Evolutionary conservation across 2,797 vertebrate genomes (phyloP).

Genomic region (Odontamblyopus lacepedii): DNA sequence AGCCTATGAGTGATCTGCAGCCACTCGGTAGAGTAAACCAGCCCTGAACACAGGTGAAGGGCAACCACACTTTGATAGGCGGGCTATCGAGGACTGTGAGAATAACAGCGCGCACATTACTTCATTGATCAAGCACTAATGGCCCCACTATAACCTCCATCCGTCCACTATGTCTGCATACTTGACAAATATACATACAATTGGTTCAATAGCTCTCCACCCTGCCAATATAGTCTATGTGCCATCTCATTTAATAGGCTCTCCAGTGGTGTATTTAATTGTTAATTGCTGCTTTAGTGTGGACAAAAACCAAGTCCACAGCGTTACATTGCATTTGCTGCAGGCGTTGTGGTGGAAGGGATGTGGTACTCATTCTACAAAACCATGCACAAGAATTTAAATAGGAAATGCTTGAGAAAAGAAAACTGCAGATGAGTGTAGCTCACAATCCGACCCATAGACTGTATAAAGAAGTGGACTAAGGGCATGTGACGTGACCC

Average conservation of each 20-base stretch:
- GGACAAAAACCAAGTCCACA: background rate
- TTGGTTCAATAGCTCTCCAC: constrained; percentile 2
- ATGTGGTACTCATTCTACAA: background rate
- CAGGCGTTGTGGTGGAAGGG: background rate
- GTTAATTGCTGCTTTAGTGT: constrained; percentile 1
- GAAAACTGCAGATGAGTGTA: background rate
- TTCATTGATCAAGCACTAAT: background rate
- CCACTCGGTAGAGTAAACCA: background rate
- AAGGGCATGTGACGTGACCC: too few species aligned
- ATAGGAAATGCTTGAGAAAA: background rate
- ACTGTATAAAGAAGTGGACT: too few species aligned
- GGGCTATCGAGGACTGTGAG: background rate
- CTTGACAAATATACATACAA: constrained; percentile 15
- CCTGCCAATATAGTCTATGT: constrained; percentile 8
- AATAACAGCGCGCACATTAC: background rate
- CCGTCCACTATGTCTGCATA: background rate
- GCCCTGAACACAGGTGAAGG: background rate
- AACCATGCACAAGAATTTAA: background rate
- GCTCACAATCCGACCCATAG: too few species aligned
- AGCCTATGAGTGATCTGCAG: too few species aligned
- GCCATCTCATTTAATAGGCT: constrained; percentile 1
- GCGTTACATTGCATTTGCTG: background rate
- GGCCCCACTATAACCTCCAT: background rate
- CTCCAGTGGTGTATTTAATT: constrained; percentile 3
- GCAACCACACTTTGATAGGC: background rate